These are phyloP conservation scores for Sepiola atlantica DNA, from an alignment of 2,888 invertebrate species.

Conservation along the genomic window DNA sequence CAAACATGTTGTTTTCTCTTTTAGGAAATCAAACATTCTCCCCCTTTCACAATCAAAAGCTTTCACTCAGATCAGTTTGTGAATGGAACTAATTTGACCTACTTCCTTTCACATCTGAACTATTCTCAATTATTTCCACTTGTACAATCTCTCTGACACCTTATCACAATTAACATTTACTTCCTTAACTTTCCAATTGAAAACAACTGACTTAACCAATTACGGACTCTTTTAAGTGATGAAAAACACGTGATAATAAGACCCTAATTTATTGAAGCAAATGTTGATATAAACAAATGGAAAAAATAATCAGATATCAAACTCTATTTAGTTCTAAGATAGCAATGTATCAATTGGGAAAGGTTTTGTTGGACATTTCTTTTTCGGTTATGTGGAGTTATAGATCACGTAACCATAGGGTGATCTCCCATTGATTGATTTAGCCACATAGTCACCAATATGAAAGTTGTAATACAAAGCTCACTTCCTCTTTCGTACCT, in stretches of 20 bases:
- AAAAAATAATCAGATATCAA: not conserved
- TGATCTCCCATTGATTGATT: too few relatives aligned
- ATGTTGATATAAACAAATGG: not conserved
- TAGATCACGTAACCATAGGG: too few relatives aligned
- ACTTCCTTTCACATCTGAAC: not conserved
- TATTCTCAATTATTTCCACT: not conserved
- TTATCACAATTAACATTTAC: not conserved
- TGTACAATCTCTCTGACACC: not conserved
- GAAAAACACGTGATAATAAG: not conserved
- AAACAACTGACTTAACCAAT: not conserved
- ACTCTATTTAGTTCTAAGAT: too few relatives aligned
- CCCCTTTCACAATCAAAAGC: not conserved
- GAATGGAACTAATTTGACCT: not conserved
- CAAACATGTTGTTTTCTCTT: not conserved
- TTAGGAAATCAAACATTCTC: not conserved
- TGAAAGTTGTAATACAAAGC: too few relatives aligned
- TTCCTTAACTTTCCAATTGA: not conserved
- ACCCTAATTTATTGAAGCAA: not conserved
- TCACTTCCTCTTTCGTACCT: too few relatives aligned
- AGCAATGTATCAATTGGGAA: too few relatives aligned
- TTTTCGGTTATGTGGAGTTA: too few relatives aligned
- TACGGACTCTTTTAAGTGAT: not conserved
- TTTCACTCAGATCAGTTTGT: not conserved
- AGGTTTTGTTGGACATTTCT: too few relatives aligned
- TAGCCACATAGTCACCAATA: too few relatives aligned